Evolutionary conservation across 2,797 vertebrate genomes (phyloP).

Genomic region (Coregonus ussuriensis): DNA sequence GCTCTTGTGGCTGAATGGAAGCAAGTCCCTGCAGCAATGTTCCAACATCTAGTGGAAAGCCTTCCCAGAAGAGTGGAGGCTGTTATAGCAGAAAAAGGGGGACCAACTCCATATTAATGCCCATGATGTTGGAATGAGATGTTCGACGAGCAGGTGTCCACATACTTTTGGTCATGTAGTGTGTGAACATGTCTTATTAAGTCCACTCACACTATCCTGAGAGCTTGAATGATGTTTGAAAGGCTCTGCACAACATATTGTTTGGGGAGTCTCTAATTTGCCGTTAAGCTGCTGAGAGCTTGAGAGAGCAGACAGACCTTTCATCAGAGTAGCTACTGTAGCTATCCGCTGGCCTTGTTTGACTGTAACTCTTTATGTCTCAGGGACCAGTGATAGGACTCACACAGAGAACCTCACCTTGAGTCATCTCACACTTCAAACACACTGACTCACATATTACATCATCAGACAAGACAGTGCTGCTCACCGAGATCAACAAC

Average conservation of each 20-base stretch:
- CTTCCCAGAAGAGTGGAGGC: too few relatives aligned
- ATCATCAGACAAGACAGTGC: constrained; percentile 33
- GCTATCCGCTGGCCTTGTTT: background rate
- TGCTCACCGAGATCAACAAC: background rate
- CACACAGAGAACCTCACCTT: constrained; percentile 13
- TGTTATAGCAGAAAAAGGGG: too few relatives aligned
- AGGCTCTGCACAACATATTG: background rate
- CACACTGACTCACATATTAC: constrained; percentile 32
- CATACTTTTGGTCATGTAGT: too few relatives aligned
- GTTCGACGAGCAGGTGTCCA: too few relatives aligned
- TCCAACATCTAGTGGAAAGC: too few relatives aligned
- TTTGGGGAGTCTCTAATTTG: background rate
- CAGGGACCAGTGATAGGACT: constrained; percentile 7
- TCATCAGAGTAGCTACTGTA: background rate
- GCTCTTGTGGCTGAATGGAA: too few relatives aligned
- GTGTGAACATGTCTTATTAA: background rate
- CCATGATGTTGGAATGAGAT: too few relatives aligned
- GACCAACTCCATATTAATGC: too few relatives aligned
- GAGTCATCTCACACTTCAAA: constrained; percentile 19
- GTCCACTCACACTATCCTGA: constrained; percentile 3
- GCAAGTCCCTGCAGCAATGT: too few relatives aligned
- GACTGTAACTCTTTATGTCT: background rate
- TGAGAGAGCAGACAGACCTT: background rate
- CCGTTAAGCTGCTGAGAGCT: background rate
- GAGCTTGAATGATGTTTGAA: constrained; percentile 5